Evolutionary conservation across 1,140 invertebrate species (phyloP), one percentile per base, ranked within the genome.

Genomic region (Saxidomus purpurata): DNA sequence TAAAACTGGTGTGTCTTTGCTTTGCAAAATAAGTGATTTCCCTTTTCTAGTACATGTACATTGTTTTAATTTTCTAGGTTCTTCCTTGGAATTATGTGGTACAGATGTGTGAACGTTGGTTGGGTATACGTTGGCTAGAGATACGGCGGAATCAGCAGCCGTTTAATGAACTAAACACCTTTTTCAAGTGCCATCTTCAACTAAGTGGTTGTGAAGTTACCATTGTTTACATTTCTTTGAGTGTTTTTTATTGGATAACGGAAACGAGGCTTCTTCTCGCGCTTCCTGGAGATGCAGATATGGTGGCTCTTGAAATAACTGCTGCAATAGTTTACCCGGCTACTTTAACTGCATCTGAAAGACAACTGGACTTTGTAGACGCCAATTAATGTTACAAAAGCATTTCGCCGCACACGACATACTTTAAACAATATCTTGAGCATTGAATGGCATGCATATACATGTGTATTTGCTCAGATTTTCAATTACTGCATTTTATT

Each of bases 51-150:
- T n/a, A n/a, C n/a, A n/a, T n/a, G n/a, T n/a, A n/a, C n/a, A n/a
- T n/a, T n/a, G n/a, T n/a, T n/a, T n/a, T n/a, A n/a, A n/a, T n/a
- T n/a, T n/a, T n/a, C n/a, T n/a, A n/a, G n/a, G n/a, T n/a, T n/a
- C n/a, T 43, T 4, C 43, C 43, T 43, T 43, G 19, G 63, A 36
- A 19, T 31, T 69, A 19, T 36, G 63, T 25, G 2, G 71, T 76
- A 76, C 71, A 76, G 71, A 76, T 76, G 34, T 17, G 43, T 19
- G 71, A 40, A 76, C 71, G 71, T 17, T 40, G 71, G 34, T 76
- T 43, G 6, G 43, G 15, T 15, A 43, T 15, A 43, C 43, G n/a
- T n/a, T 15, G 43, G 4, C 43, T 4, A 43, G 15, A 43, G 43
- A 43, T 47, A 55, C 52, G 3, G 52, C 4, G 52, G 19, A 11